Evolutionary conservation across 2,113 vertebrate species (phyloP).

Genomic region (Caranx ignobilis): DNA sequence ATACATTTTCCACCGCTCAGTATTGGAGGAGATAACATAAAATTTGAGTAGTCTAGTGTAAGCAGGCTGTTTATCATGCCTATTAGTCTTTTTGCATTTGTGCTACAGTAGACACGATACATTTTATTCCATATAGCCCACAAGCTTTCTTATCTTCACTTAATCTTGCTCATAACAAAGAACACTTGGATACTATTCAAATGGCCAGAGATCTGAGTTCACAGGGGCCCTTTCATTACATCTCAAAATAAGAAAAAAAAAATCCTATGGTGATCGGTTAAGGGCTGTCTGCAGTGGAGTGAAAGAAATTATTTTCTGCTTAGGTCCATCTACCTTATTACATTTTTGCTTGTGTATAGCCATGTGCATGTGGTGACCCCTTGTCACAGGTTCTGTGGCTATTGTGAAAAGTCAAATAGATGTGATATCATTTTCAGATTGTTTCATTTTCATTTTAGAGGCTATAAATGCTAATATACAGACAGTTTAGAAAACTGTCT

Average conservation of each 20-base stretch:
- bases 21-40: constrained; percentile 65
- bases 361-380: not conserved
- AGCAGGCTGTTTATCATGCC: constrained; percentile 60
- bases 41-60: constrained; percentile 58
- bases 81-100: constrained; percentile 59
- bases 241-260: not conserved
- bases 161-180: constrained; percentile 38
- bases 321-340: constrained; percentile 4
- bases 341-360: constrained; percentile 5
- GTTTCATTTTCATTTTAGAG: not conserved
- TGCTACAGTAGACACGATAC: constrained; percentile 45
- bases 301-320: constrained; percentile 15
- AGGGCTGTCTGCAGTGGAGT: constrained; percentile 2
- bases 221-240: constrained; percentile 17
- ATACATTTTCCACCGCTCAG: constrained; percentile 64
- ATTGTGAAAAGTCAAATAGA: not conserved
- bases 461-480: no score
- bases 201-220: constrained; percentile 27
- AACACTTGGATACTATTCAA: constrained; percentile 14
- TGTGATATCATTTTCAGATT: not conserved
- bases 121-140: constrained; percentile 44
- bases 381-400: not conserved
- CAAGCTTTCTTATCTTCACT: constrained; percentile 44
- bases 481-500: no score
- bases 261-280: not conserved